These are phyloP conservation scores for Dyspetes luteomarginatus DNA, from an alignment of 2,888 invertebrate species.

Conservation along the genomic window DNA sequence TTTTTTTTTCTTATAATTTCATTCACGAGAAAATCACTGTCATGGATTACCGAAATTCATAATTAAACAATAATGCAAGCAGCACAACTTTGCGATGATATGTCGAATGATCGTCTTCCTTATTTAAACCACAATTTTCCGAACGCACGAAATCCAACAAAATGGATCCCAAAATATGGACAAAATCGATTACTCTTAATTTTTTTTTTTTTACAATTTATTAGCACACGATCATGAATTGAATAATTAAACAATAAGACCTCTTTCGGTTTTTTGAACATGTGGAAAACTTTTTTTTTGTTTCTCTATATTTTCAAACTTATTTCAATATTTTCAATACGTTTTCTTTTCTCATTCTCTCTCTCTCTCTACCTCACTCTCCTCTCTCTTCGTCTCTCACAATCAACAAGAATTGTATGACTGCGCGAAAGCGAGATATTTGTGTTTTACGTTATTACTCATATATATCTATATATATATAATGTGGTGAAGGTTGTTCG, in stretches of 20 bases:
- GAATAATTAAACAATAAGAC: no score
- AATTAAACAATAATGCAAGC: not conserved
- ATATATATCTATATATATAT: constrained; percentile 37
- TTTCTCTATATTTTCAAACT: not conserved
- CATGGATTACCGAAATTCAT: not conserved
- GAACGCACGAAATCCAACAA: constrained; percentile 46
- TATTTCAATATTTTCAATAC: not conserved
- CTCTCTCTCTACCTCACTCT: not conserved
- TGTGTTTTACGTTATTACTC: constrained; percentile 2
- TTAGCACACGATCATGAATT: no score
- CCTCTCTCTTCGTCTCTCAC: not conserved
- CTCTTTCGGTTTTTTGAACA: not conserved
- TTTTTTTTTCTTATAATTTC: constrained; percentile 14
- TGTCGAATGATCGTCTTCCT: constrained; percentile 43
- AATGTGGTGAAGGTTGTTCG: constrained; percentile 53
- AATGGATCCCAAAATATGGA: no score
- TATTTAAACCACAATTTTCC: constrained; percentile 23
- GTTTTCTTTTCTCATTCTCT: not conserved
- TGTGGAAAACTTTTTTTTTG: not conserved
- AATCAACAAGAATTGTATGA: constrained; percentile 43
- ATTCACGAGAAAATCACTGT: constrained; percentile 7
- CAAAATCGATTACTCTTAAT: not conserved
- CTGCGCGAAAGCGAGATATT: no score
- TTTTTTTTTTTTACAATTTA: no score
- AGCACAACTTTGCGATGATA: constrained; percentile 57